Evolutionary conservation across 2,113 vertebrate genomes (phyloP), one percentile per base, ranked within the genome.

Genomic region (Hydrolagus affinis): DNA sequence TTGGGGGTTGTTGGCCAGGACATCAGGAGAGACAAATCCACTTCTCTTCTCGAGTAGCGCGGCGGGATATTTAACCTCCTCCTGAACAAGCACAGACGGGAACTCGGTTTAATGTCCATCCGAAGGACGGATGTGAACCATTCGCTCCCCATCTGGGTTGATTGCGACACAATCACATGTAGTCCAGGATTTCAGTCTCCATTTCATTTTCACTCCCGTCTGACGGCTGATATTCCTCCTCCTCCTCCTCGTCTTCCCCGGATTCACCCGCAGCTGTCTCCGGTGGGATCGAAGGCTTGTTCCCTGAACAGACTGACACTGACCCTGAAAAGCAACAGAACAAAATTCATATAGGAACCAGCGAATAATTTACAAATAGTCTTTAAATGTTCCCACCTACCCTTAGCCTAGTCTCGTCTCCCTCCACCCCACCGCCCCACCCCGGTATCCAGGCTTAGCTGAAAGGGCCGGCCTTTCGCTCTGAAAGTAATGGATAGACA

Each of bases 151-250:
- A 44, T 44, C 6, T 44, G 6, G 44, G 44, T 3, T 44, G 44
- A 44, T 44, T 73, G 11, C 8, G 71, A 12, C 71, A 44, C 44
- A 8, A 11, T 93, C 88, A 98, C 86, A 98, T 93, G 0, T 98
- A 99, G 89, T 98, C 96, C 70, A 98, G 90, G 25, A 99, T 96
- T 89, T 99, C 97, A 0, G 97, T 98, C 90, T 98, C 97, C 97
- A 99, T 98, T 91, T 99, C 97, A 15, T 98, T 99, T 88, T 98
- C 97, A 12, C 97, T 98, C 74, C 95, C 97, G 4, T 98, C 97
- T 0, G 95, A 98, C 0, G 95, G 94, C 87, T 95, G 96, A 89
- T 95, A 98, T 0, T 96, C 96, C 3, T 97, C 96, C 0, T 96
- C 95, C 0, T 95, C 95, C 0, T 96, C 94, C 0, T 96, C 96